These are phyloP conservation scores for Pyrochroa serraticornis DNA, from an alignment of 2,888 invertebrate genomes.

Conservation along the genomic window DNA sequence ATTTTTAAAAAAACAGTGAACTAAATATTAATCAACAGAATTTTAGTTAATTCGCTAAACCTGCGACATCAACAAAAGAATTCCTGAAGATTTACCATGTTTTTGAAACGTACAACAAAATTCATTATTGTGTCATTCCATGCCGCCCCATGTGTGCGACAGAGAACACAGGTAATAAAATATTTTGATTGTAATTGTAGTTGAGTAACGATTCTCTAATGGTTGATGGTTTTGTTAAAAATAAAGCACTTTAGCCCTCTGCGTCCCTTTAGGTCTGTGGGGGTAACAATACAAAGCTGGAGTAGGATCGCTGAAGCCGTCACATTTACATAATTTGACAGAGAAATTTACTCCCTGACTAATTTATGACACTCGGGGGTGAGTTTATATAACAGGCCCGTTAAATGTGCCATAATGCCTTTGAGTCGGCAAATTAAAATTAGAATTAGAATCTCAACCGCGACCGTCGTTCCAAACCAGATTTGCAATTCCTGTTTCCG, in stretches of 20 bases:
- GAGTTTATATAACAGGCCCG: slow-evolving; percentile 53
- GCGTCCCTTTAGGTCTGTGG: slow-evolving; percentile 37
- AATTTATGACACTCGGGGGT: slow-evolving; percentile 56
- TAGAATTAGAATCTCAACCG: slow-evolving; percentile 38
- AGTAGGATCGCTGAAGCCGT: slow-evolving; percentile 49
- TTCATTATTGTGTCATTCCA: too few relatives aligned
- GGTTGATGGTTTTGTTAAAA: too few relatives aligned
- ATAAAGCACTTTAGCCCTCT: background rate
- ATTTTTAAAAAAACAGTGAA: too few relatives aligned
- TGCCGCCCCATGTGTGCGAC: too few relatives aligned
- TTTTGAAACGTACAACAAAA: too few relatives aligned
- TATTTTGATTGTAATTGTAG: too few relatives aligned
- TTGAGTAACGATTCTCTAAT: too few relatives aligned
- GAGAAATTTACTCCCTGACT: slow-evolving; percentile 58
- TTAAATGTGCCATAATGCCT: slow-evolving; percentile 54
- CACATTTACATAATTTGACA: slow-evolving; percentile 58
- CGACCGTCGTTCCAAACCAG: slow-evolving; percentile 18
- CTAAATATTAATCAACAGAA: too few relatives aligned
- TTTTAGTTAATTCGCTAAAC: too few relatives aligned
- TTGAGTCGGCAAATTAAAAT: slow-evolving; percentile 50
- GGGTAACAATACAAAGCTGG: slow-evolving; percentile 40
- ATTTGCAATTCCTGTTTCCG: slow-evolving; percentile 32
- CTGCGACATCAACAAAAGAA: too few relatives aligned
- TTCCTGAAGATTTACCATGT: too few relatives aligned
- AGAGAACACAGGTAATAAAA: too few relatives aligned